Evolutionary conservation across 2,797 vertebrate genomes (phyloP).

Genomic region (Crenuchus spilurus): DNA sequence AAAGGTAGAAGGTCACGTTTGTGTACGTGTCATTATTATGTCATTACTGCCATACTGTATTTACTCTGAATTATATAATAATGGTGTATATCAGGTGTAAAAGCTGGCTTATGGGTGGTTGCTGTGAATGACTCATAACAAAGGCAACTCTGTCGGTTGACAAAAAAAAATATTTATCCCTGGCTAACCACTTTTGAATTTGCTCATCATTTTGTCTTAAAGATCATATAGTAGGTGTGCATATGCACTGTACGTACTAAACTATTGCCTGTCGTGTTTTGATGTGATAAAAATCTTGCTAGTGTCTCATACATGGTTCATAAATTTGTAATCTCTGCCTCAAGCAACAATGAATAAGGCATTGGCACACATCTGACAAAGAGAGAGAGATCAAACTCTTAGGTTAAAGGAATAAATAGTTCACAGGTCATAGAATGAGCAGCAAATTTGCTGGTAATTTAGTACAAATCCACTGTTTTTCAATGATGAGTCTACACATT

Average conservation of each 20-base stretch:
- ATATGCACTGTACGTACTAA: not conserved
- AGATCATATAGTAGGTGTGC: not conserved
- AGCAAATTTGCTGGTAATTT: too few relatives aligned
- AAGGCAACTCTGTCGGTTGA: too few relatives aligned
- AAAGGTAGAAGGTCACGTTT: not conserved
- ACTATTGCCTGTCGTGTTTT: not conserved
- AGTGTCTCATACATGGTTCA: too few relatives aligned
- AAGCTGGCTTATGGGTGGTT: not conserved
- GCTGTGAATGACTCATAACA: not conserved
- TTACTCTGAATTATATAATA: constrained; percentile 5
- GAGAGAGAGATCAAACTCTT: constrained; percentile 19
- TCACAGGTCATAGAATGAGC: too few relatives aligned
- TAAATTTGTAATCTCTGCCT: not conserved
- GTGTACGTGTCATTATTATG: not conserved
- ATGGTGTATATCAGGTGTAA: not conserved
- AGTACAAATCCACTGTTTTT: too few relatives aligned
- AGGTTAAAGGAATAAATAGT: too few relatives aligned
- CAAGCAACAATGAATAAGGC: not conserved
- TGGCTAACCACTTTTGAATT: too few relatives aligned
- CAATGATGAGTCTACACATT: too few relatives aligned
- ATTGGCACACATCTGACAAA: not conserved
- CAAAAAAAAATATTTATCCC: too few relatives aligned
- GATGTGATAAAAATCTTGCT: not conserved
- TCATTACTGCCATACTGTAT: not conserved
- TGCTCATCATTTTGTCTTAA: too few relatives aligned